Evolutionary conservation across 2,888 invertebrate species (phyloP).

Genomic region (Watsonalla binaria): DNA sequence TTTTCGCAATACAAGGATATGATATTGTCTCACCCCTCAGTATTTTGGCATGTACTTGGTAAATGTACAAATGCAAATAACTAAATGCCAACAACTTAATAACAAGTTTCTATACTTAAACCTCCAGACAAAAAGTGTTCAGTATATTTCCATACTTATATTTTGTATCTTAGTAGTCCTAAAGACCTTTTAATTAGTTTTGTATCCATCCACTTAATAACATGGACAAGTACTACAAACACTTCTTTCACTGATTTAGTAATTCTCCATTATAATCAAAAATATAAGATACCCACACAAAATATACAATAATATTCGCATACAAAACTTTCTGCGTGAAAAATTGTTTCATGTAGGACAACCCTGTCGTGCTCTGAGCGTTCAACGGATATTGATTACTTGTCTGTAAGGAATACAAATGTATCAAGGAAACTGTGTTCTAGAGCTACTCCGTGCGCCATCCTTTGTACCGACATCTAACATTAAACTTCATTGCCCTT

Average conservation of each 20-base stretch:
- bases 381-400: slow-evolving; percentile 73
- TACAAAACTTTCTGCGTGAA: slow-evolving; percentile 26
- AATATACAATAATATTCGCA: no score
- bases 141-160: no score
- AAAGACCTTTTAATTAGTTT: no score
- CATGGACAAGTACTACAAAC: no score
- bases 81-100: background rate
- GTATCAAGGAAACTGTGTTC: slow-evolving; percentile 64
- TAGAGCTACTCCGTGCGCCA: slow-evolving; percentile 47
- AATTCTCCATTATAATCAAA: no score
- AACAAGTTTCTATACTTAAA: background rate
- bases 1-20: slow-evolving; percentile 57
- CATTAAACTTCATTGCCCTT: slow-evolving; percentile 64
- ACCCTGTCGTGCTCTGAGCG: slow-evolving; percentile 48
- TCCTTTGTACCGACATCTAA: slow-evolving; percentile 61
- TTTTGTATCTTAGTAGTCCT: no score
- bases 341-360: slow-evolving; percentile 51
- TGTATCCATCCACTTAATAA: no score
- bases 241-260: no score
- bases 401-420: slow-evolving; percentile 76
- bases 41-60: slow-evolving; percentile 22
- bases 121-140: no score
- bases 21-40: slow-evolving; percentile 39
- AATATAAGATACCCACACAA: no score
- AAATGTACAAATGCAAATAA: slow-evolving; percentile 1